A percentile compares a stretch with the other conserved stretches of the same genome.
These are phyloP conservation scores for Donacobius atricapilla DNA, from an alignment of 2,113 vertebrate genomes.

Conservation along the genomic window DNA sequence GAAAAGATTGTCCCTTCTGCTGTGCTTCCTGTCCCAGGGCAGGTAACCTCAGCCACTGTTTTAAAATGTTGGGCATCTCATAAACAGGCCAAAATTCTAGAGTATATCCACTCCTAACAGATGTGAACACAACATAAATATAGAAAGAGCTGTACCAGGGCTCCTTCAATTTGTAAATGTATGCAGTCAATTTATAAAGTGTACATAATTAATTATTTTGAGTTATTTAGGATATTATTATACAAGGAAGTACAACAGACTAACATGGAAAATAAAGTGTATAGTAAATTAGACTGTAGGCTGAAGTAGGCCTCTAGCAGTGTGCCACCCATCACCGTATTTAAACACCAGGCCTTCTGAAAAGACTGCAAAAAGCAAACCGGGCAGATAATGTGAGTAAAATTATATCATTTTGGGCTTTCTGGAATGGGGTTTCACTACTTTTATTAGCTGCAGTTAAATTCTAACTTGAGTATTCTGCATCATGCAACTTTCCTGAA, in stretches of 20 bases:
- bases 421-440: background rate
- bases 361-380: background rate
- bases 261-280: background rate
- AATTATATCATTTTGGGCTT: background rate
- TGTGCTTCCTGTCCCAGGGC: background rate
- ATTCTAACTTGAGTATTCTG: background rate
- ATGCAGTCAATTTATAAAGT: background rate
- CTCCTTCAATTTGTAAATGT: background rate
- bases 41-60: background rate
- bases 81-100: background rate
- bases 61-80: background rate
- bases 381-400: background rate
- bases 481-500: background rate
- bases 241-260: background rate
- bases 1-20: background rate
- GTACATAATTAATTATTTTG: background rate
- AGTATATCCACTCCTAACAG: background rate
- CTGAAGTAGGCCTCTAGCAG: background rate
- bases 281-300: background rate
- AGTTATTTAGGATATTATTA: background rate
- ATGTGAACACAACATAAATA: background rate
- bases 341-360: background rate
- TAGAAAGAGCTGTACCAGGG: background rate
- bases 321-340: background rate
- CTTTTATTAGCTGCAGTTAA: background rate